These are phyloP conservation scores for Diarsia dahlii DNA, from an alignment of 2,888 invertebrate genomes.

Conservation along the genomic window DNA sequence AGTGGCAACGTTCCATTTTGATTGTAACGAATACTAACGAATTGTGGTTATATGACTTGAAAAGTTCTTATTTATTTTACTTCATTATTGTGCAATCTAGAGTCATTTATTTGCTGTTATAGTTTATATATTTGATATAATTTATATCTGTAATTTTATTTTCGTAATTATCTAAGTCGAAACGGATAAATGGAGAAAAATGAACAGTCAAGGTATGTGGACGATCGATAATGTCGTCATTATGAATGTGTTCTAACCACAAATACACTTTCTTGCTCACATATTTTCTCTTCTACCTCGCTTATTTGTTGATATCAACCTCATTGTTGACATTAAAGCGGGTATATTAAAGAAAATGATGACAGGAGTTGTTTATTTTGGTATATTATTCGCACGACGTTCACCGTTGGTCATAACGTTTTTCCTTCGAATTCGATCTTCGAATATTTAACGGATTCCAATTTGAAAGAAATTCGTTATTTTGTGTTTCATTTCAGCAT, in stretches of 20 bases:
- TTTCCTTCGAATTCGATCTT: slow-evolving; percentile 89
- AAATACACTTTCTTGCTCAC: slow-evolving; percentile 64
- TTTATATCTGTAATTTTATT: slow-evolving; percentile 70
- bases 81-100: slow-evolving; percentile 78
- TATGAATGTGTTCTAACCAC: slow-evolving; percentile 77
- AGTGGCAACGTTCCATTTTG: slow-evolving; percentile 79
- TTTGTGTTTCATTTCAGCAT: slow-evolving; percentile 48
- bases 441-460: slow-evolving; percentile 88
- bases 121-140: slow-evolving; percentile 67
- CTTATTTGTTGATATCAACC: slow-evolving; percentile 35
- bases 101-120: slow-evolving; percentile 68
- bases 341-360: slow-evolving; percentile 41
- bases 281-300: slow-evolving; percentile 53
- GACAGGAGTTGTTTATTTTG: slow-evolving; percentile 54
- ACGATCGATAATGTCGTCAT: slow-evolving; percentile 88
- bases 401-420: slow-evolving; percentile 84
- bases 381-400: slow-evolving; percentile 65
- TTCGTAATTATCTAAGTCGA: slow-evolving; percentile 53
- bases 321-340: slow-evolving; percentile 38
- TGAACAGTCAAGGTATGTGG: slow-evolving; percentile 86
- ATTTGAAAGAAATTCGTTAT: slow-evolving; percentile 79
- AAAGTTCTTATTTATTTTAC: slow-evolving; percentile 83
- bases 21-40: slow-evolving; percentile 90
- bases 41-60: slow-evolving; percentile 84
- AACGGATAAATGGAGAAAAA: slow-evolving; percentile 81